Conservation (phyloP, 37 sponge, comb jelly and placozoan species). For the Hormiphora californensis region DNA sequence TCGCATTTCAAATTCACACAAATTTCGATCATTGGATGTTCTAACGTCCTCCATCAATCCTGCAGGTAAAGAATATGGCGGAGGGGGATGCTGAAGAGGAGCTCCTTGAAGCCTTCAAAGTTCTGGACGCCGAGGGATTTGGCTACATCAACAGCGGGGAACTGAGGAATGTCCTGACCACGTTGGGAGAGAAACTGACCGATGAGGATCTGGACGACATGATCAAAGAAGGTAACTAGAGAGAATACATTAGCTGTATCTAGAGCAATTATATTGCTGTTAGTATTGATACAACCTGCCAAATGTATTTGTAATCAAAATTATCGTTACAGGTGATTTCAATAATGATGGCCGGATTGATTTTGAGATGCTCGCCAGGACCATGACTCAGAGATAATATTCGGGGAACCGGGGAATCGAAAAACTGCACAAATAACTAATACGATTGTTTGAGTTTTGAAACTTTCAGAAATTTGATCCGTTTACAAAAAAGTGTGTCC, state of each 20-base stretch:
- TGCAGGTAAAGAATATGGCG: conserved; percentile 20
- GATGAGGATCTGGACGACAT: conserved; percentile 14
- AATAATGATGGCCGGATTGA: conserved; percentile 18
- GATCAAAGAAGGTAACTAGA: conserved; percentile 39
- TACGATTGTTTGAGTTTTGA: too few relatives aligned
- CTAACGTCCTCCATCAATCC: not conserved
- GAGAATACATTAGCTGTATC: too few relatives aligned
- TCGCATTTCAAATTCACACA: too few relatives aligned
- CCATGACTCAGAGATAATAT: too few relatives aligned
- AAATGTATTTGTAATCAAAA: not conserved
- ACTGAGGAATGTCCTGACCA: not conserved
- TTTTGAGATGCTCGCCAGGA: conserved; percentile 18
- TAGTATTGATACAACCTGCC: too few relatives aligned
- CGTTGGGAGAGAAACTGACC: conserved; percentile 3
- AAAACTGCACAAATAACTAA: too few relatives aligned
- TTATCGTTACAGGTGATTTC: not conserved
- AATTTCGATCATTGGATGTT: too few relatives aligned
- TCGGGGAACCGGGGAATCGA: too few relatives aligned
- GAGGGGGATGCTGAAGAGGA: conserved; percentile 3
- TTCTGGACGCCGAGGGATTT: conserved; percentile 22
- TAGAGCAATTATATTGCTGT: too few relatives aligned
- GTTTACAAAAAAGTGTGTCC: too few relatives aligned
- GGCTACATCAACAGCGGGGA: conserved; percentile 22
- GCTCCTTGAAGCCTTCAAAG: conserved; percentile 18
- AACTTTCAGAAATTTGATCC: too few relatives aligned